These are phyloP conservation scores for Pomatorhinus ruficollis DNA, from an alignment of 2,113 vertebrate species.

Conservation along the genomic window DNA sequence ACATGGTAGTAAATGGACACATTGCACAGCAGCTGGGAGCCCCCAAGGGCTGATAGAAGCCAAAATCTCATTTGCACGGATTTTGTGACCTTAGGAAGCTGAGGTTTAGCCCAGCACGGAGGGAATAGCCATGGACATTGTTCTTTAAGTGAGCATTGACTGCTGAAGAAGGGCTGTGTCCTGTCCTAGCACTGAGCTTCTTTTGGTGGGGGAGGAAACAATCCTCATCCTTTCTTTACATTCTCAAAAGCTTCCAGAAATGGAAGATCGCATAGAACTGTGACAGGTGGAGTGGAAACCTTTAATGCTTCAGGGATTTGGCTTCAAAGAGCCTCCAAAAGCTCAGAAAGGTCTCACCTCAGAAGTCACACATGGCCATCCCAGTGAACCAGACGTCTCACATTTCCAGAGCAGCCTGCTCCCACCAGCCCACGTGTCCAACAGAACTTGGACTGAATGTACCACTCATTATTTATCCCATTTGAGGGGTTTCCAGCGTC, in stretches of 20 bases:
- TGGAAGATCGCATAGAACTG: background rate
- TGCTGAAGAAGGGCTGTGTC: background rate
- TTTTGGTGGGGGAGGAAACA: background rate
- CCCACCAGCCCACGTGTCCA: fast-evolving
- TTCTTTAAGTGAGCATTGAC: background rate
- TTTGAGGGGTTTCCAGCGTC: background rate
- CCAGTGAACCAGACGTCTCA: background rate
- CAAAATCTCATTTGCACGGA: background rate
- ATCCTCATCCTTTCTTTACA: background rate
- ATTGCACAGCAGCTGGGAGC: background rate
- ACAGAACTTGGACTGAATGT: background rate
- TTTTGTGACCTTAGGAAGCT: background rate
- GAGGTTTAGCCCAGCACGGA: background rate
- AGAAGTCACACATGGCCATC: background rate
- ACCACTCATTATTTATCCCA: background rate
- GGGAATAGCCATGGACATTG: background rate
- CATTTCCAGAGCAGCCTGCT: background rate
- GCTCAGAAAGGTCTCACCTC: fast-evolving
- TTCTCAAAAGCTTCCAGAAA: background rate
- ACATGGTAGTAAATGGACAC: fast-evolving
- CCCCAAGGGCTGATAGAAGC: background rate
- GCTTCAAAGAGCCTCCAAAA: background rate
- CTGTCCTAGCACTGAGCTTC: background rate
- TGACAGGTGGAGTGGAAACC: background rate
- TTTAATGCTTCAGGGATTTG: background rate